Evolutionary conservation across 1,140 invertebrate species (phyloP).

Genomic region (Spodoptera litura): DNA sequence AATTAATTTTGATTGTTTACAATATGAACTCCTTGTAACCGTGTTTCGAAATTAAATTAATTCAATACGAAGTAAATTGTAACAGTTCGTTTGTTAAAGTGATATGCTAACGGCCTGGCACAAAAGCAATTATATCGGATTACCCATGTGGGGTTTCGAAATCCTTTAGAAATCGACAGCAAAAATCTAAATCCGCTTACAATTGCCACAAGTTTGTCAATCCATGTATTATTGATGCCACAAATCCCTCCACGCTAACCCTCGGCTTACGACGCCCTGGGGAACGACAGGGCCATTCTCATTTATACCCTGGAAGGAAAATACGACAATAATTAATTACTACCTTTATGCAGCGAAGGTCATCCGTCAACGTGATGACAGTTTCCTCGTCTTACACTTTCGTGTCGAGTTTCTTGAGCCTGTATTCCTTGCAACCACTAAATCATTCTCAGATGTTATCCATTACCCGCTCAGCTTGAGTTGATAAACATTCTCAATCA

Average conservation of each 20-base stretch:
- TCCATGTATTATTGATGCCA: constrained; percentile 18
- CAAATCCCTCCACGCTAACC: not conserved
- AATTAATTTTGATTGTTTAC: constrained; percentile 35
- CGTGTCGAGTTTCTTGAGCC: not conserved
- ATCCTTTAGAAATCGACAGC: constrained; percentile 12
- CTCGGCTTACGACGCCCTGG: constrained; percentile 11
- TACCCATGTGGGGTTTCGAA: constrained; percentile 8
- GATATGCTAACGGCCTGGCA: not conserved
- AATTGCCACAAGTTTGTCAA: not conserved
- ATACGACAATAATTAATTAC: constrained; percentile 31
- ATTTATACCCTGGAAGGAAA: constrained; percentile 16
- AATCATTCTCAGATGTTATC: constrained; percentile 54
- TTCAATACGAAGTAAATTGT: constrained; percentile 4
- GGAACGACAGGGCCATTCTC: not conserved
- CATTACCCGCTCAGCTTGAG: constrained; percentile 42
- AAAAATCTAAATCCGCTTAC: constrained; percentile 32
- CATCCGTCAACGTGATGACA: constrained; percentile 3
- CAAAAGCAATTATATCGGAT: constrained; percentile 17
- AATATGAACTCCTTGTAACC: not conserved
- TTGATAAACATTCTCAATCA: constrained; percentile 36
- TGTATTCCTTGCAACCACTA: constrained; percentile 25
- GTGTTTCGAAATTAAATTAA: not conserved
- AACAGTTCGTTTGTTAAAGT: not conserved
- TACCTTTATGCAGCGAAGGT: constrained; percentile 25
- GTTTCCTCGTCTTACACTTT: not conserved